Evolutionary conservation across 2,888 invertebrate genomes (phyloP), one percentile per base, ranked within the genome.

Genomic region (Drosophila neotestacea): DNA sequence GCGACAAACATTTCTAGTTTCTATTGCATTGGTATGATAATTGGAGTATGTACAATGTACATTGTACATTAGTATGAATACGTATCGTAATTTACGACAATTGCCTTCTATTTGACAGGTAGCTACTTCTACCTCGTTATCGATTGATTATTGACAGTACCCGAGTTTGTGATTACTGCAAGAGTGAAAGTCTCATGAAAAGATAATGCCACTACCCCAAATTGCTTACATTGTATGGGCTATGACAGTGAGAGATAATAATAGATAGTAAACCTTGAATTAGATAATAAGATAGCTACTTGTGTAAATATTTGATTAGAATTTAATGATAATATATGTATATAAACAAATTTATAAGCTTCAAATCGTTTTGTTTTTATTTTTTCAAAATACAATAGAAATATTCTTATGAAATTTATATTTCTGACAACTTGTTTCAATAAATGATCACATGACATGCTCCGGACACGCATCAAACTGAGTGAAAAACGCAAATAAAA

Each of bases 171-270:
- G 36, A 38, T 51, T 38, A 11, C 13, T 46, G 27, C 60, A 59
- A 66, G 63, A 72, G 72, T 64, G 63, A 76, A 73, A 77, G 61
- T 34, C 39, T 28, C 44, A 64, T 73, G 28, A 61, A 61, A 42
- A 56, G 55, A 62, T 73, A 73, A 68, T 67, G 36, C 13, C 32
- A 46, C 48, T 55, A 59, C n/a, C 56, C 44, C 54, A 56, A 71
- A 76, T 76, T 30, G 39, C 22, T 10, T 30, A 32, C 11, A 27
- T 5, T 22, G 41, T 46, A 16, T 61, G 34, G 36, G 58, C 10
- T 48, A 34, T 38, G 48, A 39, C 42, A 63, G 59, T 55, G 10
- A 10, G 0, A 36, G 50, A 50, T 50, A 68, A 54, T 62, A 27
- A n/a, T 16, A 50, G 34, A 50, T 50, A 68, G 55, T 62, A 27